Conservation (phyloP, 2,888 invertebrate genomes). For the Drosophila longiperda region DNA sequence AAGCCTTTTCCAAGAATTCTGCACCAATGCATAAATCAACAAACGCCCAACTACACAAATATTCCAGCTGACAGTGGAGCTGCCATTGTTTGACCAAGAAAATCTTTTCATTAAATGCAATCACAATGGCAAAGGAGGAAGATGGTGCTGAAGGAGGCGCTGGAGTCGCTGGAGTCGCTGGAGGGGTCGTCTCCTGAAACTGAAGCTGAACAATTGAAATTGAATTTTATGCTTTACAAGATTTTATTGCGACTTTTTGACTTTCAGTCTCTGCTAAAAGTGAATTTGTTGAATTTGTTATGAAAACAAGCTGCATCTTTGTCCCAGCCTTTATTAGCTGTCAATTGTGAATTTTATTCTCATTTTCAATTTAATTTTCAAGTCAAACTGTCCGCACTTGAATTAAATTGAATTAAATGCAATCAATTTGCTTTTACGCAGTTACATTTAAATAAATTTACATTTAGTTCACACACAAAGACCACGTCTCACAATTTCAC, state of each 20-base stretch:
- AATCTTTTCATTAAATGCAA: constrained; percentile 57
- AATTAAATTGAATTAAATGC: constrained; percentile 76
- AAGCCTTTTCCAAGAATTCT: constrained; percentile 61
- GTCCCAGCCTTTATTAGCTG: constrained; percentile 46
- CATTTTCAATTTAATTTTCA: constrained; percentile 60
- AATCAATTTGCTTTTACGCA: constrained; percentile 80
- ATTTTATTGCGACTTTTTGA: constrained; percentile 72
- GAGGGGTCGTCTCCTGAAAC: not conserved
- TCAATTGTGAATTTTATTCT: constrained; percentile 64
- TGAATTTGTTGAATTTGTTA: constrained; percentile 48
- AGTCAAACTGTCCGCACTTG: constrained; percentile 55
- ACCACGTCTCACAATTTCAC: constrained; percentile 37
- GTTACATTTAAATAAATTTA: constrained; percentile 74
- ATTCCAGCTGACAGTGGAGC: constrained; percentile 17
- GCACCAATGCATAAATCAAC: constrained; percentile 71
- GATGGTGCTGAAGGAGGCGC: not conserved
- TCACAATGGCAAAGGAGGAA: constrained; percentile 15
- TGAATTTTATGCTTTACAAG: constrained; percentile 72
- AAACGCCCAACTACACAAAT: constrained; percentile 40
- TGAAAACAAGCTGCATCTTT: constrained; percentile 44
- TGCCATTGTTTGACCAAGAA: constrained; percentile 71
- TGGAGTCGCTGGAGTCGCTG: not conserved
- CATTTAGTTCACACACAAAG: constrained; percentile 30
- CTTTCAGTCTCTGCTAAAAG: constrained; percentile 38
- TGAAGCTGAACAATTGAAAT: constrained; percentile 57